A percentile compares a stretch with the other conserved stretches of the same genome.
phyloP scores from a whole-genome alignment of 2,888 invertebrate species.

The Diarsia brunnea region DNA sequence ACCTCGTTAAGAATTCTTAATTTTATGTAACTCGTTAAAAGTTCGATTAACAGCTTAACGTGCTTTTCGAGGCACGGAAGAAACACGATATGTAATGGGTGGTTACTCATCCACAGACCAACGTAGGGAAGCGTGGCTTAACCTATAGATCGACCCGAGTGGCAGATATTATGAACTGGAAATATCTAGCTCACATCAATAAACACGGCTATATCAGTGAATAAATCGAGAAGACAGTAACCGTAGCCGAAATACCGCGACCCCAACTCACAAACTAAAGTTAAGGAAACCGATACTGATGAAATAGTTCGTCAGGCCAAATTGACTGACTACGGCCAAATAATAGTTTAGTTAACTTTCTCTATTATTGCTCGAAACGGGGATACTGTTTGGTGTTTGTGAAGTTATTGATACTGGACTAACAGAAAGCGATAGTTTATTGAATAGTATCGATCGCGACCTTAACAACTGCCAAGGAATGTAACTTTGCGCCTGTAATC shows the following conservation, averaged over 20 bases:
- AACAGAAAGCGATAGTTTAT: conserved; percentile 14
- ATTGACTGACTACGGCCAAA: conserved; percentile 58
- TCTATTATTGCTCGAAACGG: conserved; percentile 36
- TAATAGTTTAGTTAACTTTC: conserved; percentile 59
- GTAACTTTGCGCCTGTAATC: too few species aligned
- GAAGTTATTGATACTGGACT: conserved; percentile 42
- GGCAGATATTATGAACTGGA: too few species aligned
- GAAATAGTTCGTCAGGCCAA: conserved; percentile 57
- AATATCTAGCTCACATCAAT: too few species aligned
- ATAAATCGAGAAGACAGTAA: conserved; percentile 17
- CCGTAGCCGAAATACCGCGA: conserved; percentile 7
- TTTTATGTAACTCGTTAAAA: background rate
- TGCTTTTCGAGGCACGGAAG: too few species aligned
- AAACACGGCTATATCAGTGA: conserved; percentile 1
- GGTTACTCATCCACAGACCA: too few species aligned
- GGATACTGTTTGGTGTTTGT: conserved; percentile 33
- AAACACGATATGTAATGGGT: too few species aligned
- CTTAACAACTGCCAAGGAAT: too few species aligned
- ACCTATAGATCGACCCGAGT: too few species aligned
- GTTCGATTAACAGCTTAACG: too few species aligned
- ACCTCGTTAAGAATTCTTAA: background rate
- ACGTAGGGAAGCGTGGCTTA: too few species aligned
- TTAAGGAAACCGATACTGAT: conserved; percentile 49
- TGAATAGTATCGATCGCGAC: background rate
- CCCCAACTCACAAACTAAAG: conserved; percentile 44